phyloP scores from a whole-genome alignment of 2,113 vertebrate species.

The Smithornis capensis region DNA sequence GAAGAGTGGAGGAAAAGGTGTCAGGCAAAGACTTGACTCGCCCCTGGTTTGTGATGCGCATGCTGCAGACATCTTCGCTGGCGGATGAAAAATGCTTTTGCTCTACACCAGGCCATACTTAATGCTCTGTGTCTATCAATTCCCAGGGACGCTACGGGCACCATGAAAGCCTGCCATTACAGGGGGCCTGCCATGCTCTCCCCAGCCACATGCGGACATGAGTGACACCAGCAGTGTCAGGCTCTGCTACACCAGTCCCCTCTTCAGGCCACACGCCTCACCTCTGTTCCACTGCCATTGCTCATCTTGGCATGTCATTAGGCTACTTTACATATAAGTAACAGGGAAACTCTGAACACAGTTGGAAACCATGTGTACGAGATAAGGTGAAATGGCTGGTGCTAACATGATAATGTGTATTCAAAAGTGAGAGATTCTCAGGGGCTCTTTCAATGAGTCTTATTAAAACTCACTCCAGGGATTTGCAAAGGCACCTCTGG shows the following conservation, averaged over 20 bases:
- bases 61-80: slow-evolving; percentile 71
- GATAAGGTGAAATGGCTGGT: neutral
- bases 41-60: slow-evolving; percentile 74
- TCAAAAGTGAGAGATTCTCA: neutral
- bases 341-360: neutral
- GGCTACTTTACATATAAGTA: neutral
- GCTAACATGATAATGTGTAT: neutral
- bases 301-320: neutral
- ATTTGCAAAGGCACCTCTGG: neutral
- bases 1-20: slow-evolving; percentile 89
- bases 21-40: slow-evolving; percentile 84
- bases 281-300: neutral
- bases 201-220: neutral
- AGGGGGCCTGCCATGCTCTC: neutral
- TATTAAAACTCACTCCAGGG: neutral
- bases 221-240: neutral
- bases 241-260: neutral
- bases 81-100: slow-evolving; percentile 53
- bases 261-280: neutral
- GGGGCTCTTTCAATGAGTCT: neutral
- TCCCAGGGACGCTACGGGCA: neutral
- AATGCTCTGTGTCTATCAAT: neutral
- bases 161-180: neutral
- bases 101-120: neutral
- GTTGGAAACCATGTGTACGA: neutral